Base-by-base conservation (phyloP, 2,888 invertebrate genomes). In the Spialia ferax region DNA sequence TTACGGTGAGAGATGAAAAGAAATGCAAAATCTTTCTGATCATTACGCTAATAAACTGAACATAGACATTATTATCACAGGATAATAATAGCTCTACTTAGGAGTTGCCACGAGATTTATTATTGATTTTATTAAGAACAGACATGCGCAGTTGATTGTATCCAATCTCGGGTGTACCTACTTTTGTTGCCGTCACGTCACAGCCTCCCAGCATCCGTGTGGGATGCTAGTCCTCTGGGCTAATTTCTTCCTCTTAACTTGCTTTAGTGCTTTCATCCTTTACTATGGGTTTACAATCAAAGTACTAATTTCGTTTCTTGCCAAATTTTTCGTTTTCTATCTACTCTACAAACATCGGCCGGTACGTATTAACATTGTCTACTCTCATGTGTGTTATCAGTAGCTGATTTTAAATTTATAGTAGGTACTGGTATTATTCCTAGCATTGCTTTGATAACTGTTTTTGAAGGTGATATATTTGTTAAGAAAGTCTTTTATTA, bases 221-320 rank as follows among this genome's bases (percentile, higher is more conserved):
- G 13, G 45, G 7, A 45, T 45, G 18, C 45, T 18, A 18, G 15
- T 45, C 1, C 18, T 45, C 42, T 42, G 42, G 42, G 42, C 5
- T 6, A 42, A 42, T 15, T 15, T 42, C 7, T 42, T 42, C 15
- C 15, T 42, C 5, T 15, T 15, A 42, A 15, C 42, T 2, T 42
- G 7, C 42, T 42, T 42, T 7, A 42, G 42, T 42, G 42, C 15
- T 15, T 42, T 42, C 11, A 42, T 15, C 42, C 15, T 42, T 42
- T 42, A 42, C 42, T 42, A 42, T 42, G 42, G 42, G 15, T 42
- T 42, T n/a, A 42, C 42, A 42, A 42, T 42, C 15, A 42, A 42
- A 42, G 42, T 42, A 7, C 42, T 42, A 15, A 42, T 42, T 15
- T 42, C 42, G 1, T 42, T 42, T 42, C 42, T 42, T 15, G 42